Conservation (phyloP, 2,113 vertebrate species). For the Orientallactaga bullata region DNA sequence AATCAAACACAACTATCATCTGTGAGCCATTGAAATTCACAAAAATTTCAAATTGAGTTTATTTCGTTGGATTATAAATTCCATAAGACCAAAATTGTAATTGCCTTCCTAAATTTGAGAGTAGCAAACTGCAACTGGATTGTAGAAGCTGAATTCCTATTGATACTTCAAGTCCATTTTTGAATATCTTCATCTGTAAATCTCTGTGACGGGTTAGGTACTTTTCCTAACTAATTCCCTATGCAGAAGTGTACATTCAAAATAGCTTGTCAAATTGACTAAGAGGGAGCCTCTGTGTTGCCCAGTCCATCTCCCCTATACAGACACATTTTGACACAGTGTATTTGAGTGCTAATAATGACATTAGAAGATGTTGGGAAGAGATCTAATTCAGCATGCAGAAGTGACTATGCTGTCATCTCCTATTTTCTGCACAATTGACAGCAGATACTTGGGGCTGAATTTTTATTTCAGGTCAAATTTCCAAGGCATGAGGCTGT, state of each 20-base stretch:
- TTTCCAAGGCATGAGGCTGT: slow-evolving; percentile 88
- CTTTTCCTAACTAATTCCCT: slow-evolving; percentile 60
- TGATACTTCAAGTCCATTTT: slow-evolving; percentile 16
- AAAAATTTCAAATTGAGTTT: slow-evolving; percentile 17
- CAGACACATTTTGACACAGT: slow-evolving; percentile 89
- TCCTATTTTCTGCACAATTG: slow-evolving; percentile 92
- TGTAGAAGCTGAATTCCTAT: neutral
- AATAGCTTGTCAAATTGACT: slow-evolving; percentile 86
- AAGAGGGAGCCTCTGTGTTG: slow-evolving; percentile 83
- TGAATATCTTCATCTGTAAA: slow-evolving; percentile 56
- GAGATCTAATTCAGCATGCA: slow-evolving; percentile 91
- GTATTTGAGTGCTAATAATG: slow-evolving; percentile 93
- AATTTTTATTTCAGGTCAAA: slow-evolving; percentile 91
- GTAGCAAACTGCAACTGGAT: neutral
- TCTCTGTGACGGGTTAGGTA: slow-evolving; percentile 61
- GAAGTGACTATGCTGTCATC: slow-evolving; percentile 91
- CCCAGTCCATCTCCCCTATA: slow-evolving; percentile 85
- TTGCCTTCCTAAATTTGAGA: slow-evolving; percentile 53
- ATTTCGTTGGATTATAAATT: neutral
- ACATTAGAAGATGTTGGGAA: slow-evolving; percentile 91
- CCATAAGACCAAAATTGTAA: neutral
- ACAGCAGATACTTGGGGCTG: slow-evolving; percentile 90
- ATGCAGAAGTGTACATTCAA: slow-evolving; percentile 82
- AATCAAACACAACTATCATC: neutral
- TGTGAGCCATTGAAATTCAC: neutral